These are phyloP conservation scores for Heliconius sara DNA, from an alignment of 2,888 invertebrate genomes.

Conservation along the genomic window DNA sequence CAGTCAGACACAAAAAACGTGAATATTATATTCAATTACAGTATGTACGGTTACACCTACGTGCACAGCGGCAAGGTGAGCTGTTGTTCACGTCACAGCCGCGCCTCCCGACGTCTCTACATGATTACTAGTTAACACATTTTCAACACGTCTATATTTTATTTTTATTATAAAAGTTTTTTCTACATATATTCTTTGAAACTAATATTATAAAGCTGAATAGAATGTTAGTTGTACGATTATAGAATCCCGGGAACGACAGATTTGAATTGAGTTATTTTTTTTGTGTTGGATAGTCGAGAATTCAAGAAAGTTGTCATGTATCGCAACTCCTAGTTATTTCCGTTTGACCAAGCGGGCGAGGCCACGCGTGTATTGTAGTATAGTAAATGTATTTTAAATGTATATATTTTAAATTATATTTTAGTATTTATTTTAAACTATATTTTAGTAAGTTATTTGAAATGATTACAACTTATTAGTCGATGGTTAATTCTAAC, in stretches of 20 bases:
- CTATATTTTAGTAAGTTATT: no score
- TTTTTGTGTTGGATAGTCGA: no score
- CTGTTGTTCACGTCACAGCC: conserved; percentile 30
- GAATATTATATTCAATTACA: conserved; percentile 18
- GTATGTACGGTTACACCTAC: conserved; percentile 3
- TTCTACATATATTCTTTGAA: neutral
- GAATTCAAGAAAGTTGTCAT: neutral
- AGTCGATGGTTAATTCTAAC: no score
- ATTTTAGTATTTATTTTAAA: no score
- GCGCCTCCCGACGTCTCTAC: conserved; percentile 31
- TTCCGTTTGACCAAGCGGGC: no score
- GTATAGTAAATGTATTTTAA: no score
- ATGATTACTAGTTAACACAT: neutral
- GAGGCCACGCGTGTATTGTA: no score
- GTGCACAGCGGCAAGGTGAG: conserved; percentile 14
- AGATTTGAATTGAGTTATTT: no score
- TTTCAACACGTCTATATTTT: neutral
- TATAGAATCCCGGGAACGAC: no score
- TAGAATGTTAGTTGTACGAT: neutral
- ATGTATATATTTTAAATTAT: no score
- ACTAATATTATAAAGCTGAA: neutral
- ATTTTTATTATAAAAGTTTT: neutral
- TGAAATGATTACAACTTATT: no score
- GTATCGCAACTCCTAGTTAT: no score
- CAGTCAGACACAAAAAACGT: conserved; percentile 14